These are phyloP conservation scores for Microcebus tavaratra DNA, from an alignment of 2,113 vertebrate species.

Conservation along the genomic window DNA sequence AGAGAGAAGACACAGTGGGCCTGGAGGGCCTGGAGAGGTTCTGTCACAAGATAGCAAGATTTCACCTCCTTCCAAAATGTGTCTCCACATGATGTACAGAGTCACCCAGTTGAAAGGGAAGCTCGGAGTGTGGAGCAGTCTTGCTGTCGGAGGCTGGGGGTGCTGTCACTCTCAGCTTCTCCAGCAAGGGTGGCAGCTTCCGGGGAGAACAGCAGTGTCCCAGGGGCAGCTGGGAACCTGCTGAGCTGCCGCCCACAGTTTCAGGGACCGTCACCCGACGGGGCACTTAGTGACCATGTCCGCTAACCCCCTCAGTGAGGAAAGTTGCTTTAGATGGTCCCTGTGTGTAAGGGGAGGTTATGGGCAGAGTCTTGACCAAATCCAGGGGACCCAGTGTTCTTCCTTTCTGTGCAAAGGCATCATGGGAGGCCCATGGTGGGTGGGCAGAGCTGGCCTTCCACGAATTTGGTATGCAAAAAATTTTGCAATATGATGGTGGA, in stretches of 20 bases:
- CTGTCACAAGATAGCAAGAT: background rate
- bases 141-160: background rate
- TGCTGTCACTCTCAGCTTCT: background rate
- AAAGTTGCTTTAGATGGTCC: background rate
- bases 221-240: background rate
- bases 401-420: background rate
- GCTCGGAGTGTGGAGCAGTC: background rate
- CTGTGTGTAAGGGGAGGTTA: background rate
- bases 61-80: background rate
- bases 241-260: accelerated
- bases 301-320: background rate
- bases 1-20: background rate
- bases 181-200: background rate
- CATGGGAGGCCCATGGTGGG: background rate
- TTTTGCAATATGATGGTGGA: background rate
- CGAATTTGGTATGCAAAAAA: background rate
- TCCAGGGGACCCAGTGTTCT: background rate
- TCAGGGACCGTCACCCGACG: background rate
- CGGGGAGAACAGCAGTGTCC: background rate
- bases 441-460: background rate
- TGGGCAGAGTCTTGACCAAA: background rate
- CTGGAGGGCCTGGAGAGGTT: background rate
- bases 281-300: background rate
- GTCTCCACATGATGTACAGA: accelerated
- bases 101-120: background rate